Evolutionary conservation across 2,888 invertebrate genomes (phyloP), one percentile per base, ranked within the genome.

Genomic region (Phlogophora meticulosa): DNA sequence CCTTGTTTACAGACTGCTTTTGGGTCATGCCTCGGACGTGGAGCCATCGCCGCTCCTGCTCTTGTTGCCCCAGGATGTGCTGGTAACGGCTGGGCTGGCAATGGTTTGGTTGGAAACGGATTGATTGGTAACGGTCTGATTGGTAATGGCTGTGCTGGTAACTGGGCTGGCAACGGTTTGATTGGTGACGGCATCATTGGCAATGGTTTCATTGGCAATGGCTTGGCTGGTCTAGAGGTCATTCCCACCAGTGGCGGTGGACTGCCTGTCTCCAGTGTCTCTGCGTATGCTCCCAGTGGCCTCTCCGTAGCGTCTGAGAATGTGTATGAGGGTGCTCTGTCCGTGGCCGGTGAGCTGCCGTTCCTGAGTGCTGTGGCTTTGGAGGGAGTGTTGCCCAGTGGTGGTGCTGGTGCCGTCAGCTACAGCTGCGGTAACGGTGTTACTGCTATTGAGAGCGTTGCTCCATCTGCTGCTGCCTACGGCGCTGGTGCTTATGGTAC

Each of bases 231-330:
- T 36, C 13, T 46, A 11, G 72, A 60, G 17, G 45, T 61, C 28
- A 48, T 56, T 10, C 67, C 77, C 13, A 80, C 87, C 40, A 69
- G 65, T 32, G 72, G 78, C n/a, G 78, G 80, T 22, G 62, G 24
- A 53, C 48, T 81, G 7, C 69, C 75, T 4, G 63, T 82, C 24
- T 49, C 74, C 48, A 82, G 72, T 40, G 7, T n/a, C 1, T 81
- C 78, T n/a, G 7, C 46, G n/a, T 48, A 67, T 9, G 46, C 62
- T 24, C 82, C 82, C 34, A 67, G n/a, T 11, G 80, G 80, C 0
- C 43, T 82, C 32, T 62, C 78, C 10, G 36, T 82, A 32, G 51
- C 52, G 4, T 82, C 82, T 48, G 82, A 82, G n/a, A 82, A 80
- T 22, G 53, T 52, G 7, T 82, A 24, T 22, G 82, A 80, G 22